Base-by-base conservation (phyloP, 1,140 invertebrate species). In the Musca domestica region DNA sequence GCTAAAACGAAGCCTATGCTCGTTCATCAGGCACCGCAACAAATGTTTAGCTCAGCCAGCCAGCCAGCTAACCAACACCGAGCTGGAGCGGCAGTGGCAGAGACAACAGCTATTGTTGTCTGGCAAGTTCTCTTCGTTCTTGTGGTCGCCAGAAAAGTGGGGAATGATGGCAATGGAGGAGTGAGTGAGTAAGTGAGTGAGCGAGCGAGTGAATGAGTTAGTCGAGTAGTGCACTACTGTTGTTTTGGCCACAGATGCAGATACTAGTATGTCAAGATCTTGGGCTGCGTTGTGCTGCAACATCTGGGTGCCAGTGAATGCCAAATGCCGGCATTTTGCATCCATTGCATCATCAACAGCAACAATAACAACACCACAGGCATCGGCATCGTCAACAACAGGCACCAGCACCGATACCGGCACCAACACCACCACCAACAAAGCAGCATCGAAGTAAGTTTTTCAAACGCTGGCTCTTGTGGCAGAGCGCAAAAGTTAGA, bases 301-400 rank as follows among this genome's bases (percentile, higher is more conserved):
- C 27, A 61, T 61, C 27, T 61, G 56, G 30, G 56, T 61, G 56
- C 56, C 27, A 34, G 20, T 19, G 56, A 41, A 34, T 41, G 56
- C 27, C 56, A 61, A 61, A 61, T 61, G 56, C 56, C 56, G 56
- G 56, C 56, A 41, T 61, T 61, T 34, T 41, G 27, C 56, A 61
- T 58, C 63, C 67, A 64, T 69, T 69, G 68, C 70, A 67, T 67
- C 52, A 68, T 58, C 64, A 68, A 15, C 47, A 64, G 41, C 67
- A 73, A 75, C 64, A 75, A 69, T 25, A 70, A 71, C 66, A 70
- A 67, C 69, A 69, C 63, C 58, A 67, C 20, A 64, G 64, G 56
- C 66, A 52, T 68, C 64, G 10, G 48, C 63, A 30, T 48, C 14
- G 15, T 7, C 47, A 64, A 47, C 34, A 64, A 22, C 17, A 30